A percentile compares a stretch with the other conserved stretches of the same genome.
Evolutionary conservation across 2,888 invertebrate genomes (phyloP).

Genomic region (Polydrusus pterygomalis): DNA sequence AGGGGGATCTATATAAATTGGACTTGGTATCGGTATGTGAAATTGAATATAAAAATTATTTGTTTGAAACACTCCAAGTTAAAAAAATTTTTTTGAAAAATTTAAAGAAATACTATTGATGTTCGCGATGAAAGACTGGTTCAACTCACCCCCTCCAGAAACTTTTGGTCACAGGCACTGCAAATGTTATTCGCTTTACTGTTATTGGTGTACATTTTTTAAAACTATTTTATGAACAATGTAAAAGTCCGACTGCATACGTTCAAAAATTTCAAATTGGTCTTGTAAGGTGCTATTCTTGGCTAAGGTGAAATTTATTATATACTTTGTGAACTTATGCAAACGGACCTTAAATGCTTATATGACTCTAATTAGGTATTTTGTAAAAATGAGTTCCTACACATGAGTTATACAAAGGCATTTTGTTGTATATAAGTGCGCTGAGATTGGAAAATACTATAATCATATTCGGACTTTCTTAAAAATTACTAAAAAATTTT

Average conservation of each 20-base stretch:
- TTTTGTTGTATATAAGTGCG: constrained; percentile 2
- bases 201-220: constrained; percentile 4
- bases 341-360: not conserved
- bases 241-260: constrained; percentile 4
- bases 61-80: no score
- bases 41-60: no score
- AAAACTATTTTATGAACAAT: constrained; percentile 8
- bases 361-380: not conserved
- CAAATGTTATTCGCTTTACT: not conserved
- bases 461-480: constrained; percentile 32
- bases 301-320: constrained; percentile 21
- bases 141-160: not conserved
- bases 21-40: no score
- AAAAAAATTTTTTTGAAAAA: no score
- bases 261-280: constrained; percentile 9
- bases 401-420: constrained; percentile 7
- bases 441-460: constrained; percentile 23
- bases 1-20: no score
- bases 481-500: constrained; percentile 27
- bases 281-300: constrained; percentile 7
- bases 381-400: constrained; percentile 2
- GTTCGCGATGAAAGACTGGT: no score
- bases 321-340: not conserved
- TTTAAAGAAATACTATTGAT: no score
- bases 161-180: constrained; percentile 1